Conservation (phyloP, 2,888 invertebrate genomes). For the Metellina segmentata region DNA sequence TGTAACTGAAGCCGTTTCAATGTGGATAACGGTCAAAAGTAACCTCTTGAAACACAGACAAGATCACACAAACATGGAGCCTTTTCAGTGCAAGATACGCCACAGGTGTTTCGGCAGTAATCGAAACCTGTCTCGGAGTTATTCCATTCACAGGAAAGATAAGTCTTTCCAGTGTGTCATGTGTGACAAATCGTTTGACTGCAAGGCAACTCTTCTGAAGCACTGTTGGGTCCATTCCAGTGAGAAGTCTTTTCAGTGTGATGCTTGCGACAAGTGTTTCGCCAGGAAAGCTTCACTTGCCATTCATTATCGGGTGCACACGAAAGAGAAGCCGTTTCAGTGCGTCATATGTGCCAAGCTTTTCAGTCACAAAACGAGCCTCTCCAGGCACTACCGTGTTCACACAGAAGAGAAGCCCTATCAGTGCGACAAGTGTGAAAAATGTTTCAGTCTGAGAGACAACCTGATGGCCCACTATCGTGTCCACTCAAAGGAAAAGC, state of each 20-base stretch:
- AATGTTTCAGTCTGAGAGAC: background rate
- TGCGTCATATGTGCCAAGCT: background rate
- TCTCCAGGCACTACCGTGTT: background rate
- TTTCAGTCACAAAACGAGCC: background rate
- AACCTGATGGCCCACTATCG: too few relatives aligned
- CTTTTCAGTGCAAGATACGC: constrained; percentile 11
- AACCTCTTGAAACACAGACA: background rate
- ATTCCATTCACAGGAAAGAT: too few relatives aligned
- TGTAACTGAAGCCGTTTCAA: background rate
- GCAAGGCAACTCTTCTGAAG: background rate
- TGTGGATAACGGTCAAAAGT: background rate
- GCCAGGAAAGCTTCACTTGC: background rate
- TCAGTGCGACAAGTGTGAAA: background rate
- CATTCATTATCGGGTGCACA: background rate
- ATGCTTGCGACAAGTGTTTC: background rate
- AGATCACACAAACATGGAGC: background rate
- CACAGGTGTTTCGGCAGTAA: background rate
- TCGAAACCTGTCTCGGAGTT: too few relatives aligned
- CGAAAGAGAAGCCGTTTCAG: constrained; percentile 1
- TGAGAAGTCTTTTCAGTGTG: constrained; percentile 1
- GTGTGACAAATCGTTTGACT: background rate
- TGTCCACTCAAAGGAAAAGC: background rate
- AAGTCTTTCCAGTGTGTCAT: constrained; percentile 1
- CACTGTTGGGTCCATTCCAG: background rate
- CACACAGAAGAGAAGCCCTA: background rate